Evolutionary conservation across 2,888 invertebrate species (phyloP).

Genomic region (Melipona beecheii): DNA sequence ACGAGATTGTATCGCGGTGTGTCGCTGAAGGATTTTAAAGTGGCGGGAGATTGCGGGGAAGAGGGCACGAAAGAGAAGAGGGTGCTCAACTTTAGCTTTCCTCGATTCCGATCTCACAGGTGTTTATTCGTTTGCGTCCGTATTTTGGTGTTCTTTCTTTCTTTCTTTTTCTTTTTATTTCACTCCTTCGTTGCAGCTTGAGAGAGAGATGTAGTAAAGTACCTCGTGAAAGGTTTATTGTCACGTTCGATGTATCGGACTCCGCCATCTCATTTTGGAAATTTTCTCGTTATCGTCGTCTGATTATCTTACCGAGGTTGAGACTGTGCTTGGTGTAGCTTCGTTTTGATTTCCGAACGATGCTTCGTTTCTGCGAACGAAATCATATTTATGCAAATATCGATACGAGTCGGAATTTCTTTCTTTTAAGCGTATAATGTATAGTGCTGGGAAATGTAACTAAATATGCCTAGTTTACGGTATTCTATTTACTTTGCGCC

Average conservation of each 20-base stretch:
- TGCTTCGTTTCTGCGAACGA: neutral
- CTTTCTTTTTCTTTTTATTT: too few species aligned
- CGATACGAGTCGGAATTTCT: neutral
- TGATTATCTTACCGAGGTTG: neutral
- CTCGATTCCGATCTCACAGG: too few species aligned
- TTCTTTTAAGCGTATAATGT: too few species aligned
- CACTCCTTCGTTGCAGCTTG: neutral
- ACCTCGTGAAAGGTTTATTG: conserved; percentile 11
- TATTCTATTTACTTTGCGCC: too few species aligned
- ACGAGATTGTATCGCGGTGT: conserved; percentile 28
- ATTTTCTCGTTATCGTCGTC: neutral
- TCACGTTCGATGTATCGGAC: conserved; percentile 9
- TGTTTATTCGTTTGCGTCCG: too few species aligned
- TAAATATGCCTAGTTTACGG: neutral
- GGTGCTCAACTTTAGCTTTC: too few species aligned
- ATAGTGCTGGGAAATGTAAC: too few species aligned
- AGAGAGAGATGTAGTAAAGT: neutral
- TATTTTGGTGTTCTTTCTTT: too few species aligned
- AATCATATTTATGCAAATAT: neutral
- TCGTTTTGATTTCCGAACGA: neutral
- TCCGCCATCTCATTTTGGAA: conserved; percentile 5
- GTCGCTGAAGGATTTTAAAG: too few species aligned
- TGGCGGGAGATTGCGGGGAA: too few species aligned
- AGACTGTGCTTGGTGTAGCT: neutral
- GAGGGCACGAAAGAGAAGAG: too few species aligned